phyloP scores from a whole-genome alignment of 2,888 invertebrate genomes.

The Ernsta delagoae region DNA sequence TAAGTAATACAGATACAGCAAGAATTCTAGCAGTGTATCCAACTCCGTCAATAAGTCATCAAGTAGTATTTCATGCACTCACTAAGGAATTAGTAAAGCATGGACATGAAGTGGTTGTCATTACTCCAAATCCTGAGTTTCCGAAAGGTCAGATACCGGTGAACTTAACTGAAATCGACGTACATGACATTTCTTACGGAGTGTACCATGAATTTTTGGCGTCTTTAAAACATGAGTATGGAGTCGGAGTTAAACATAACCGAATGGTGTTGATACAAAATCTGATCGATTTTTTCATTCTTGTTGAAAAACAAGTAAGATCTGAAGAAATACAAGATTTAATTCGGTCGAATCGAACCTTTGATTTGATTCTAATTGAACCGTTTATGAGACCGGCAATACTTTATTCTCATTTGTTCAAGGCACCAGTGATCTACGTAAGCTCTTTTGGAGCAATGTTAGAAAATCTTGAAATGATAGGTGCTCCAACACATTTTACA shows the following conservation, averaged over 20 bases:
- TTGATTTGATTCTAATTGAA: conserved; percentile 57
- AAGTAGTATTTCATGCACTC: conserved; percentile 51
- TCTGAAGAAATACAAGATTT: conserved; percentile 47
- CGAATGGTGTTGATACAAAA: not conserved
- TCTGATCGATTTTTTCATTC: not conserved
- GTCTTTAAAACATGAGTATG: not conserved
- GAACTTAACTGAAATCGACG: conserved; percentile 58
- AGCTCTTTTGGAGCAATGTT: conserved; percentile 51
- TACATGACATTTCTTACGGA: conserved; percentile 55
- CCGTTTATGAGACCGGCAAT: conserved; percentile 44
- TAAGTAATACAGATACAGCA: conserved; percentile 38
- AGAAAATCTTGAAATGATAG: conserved; percentile 46
- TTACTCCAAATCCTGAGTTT: conserved; percentile 57
- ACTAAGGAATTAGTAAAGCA: conserved; percentile 55
- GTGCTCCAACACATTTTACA: conserved; percentile 52
- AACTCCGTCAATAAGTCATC: conserved; percentile 61
- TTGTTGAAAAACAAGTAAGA: conserved; percentile 40
- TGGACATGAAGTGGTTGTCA: conserved; percentile 63
- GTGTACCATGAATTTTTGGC: not conserved
- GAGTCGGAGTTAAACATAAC: not conserved
- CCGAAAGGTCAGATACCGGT: conserved; percentile 52
- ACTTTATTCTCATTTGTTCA: conserved; percentile 49
- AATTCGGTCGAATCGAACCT: conserved; percentile 45
- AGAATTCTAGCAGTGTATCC: conserved; percentile 60
- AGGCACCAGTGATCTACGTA: conserved; percentile 55